These are phyloP conservation scores for Agapornis roseicollis DNA, from an alignment of 2,113 vertebrate species.

Conservation along the genomic window DNA sequence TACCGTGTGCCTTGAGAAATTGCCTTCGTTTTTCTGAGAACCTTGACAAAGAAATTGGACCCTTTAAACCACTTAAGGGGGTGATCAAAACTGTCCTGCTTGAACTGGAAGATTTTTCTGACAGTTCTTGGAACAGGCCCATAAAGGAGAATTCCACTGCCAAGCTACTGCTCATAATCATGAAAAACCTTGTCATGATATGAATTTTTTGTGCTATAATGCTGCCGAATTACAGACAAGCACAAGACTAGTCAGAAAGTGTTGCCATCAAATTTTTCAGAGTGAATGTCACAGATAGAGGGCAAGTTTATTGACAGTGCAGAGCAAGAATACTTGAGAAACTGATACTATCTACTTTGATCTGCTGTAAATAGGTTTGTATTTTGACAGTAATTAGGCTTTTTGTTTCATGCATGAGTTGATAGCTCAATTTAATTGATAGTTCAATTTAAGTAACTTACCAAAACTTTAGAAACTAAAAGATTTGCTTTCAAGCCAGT, in stretches of 20 bases:
- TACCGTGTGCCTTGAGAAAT: constrained; percentile 54
- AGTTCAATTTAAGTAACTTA: not conserved
- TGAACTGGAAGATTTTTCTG: constrained; percentile 26
- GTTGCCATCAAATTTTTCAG: not conserved
- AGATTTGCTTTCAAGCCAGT: not conserved
- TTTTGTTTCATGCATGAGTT: not conserved
- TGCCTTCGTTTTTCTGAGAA: constrained; percentile 44
- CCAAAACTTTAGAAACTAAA: not conserved
- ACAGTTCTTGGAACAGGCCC: constrained; percentile 14
- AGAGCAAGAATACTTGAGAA: not conserved
- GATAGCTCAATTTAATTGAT: not conserved
- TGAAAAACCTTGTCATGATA: not conserved
- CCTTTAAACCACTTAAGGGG: constrained; percentile 53
- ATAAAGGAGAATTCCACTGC: constrained; percentile 39
- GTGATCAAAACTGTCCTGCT: constrained; percentile 53
- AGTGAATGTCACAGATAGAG: not conserved
- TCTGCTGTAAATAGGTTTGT: not conserved
- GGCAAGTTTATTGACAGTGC: not conserved
- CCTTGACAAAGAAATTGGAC: constrained; percentile 74
- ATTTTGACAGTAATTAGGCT: not conserved
- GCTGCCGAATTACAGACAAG: not conserved
- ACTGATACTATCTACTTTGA: not conserved
- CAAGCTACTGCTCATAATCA: not conserved
- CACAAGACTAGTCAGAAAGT: not conserved
- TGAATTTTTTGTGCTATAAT: not conserved